These are phyloP conservation scores for Thomomys bottae DNA, from an alignment of 2,113 vertebrate species.

Conservation along the genomic window DNA sequence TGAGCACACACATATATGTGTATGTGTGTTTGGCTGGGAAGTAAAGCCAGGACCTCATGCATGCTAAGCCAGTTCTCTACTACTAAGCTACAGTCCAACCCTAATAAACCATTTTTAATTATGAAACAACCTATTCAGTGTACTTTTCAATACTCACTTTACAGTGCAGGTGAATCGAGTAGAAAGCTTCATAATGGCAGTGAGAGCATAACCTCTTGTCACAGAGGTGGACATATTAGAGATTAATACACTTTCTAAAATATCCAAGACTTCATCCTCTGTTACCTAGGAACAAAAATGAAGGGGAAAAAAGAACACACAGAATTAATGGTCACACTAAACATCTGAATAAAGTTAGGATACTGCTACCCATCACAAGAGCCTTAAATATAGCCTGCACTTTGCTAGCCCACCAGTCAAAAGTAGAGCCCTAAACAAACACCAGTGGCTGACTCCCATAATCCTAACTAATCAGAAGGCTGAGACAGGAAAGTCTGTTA, in stretches of 20 bases:
- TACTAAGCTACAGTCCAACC: background rate
- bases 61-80: too few species aligned
- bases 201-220: slow-evolving; percentile 96
- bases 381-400: background rate
- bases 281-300: slow-evolving; percentile 88
- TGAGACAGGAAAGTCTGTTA: too few species aligned
- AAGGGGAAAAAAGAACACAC: background rate
- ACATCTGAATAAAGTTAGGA: background rate
- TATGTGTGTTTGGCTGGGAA: too few species aligned
- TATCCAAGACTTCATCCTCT: slow-evolving; percentile 98
- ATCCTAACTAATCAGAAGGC: too few species aligned
- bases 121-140: background rate
- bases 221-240: slow-evolving; percentile 97
- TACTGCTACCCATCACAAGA: background rate
- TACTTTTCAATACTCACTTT: slow-evolving; percentile 89
- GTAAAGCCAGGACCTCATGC: too few species aligned
- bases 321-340: background rate
- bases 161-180: slow-evolving; percentile 96
- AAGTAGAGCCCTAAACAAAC: background rate
- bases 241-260: slow-evolving; percentile 97
- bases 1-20: too few species aligned
- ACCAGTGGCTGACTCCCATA: too few species aligned
- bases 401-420: background rate
- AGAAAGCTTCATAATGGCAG: slow-evolving; percentile 99
- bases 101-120: background rate